Percentiles rank a stretch among this genome's conserved stretches.
Evolutionary conservation across 2,797 vertebrate species (phyloP).

Genomic region (Pseudotriccus pelzelni): DNA sequence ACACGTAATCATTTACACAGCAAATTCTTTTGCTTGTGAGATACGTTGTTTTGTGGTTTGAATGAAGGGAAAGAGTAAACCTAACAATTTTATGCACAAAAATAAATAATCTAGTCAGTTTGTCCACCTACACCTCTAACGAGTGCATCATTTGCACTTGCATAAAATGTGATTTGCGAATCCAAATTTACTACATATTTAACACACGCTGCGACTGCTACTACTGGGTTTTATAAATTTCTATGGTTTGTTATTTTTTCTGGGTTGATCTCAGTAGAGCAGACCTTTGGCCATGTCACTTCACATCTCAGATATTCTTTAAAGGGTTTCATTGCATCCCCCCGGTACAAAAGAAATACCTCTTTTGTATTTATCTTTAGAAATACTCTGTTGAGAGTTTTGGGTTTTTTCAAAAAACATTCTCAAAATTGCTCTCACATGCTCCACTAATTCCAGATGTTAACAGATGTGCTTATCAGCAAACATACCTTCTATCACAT

Average conservation of each 20-base stretch:
- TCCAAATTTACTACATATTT: background rate
- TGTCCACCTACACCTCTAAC: background rate
- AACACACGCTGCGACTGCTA: background rate
- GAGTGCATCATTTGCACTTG: background rate
- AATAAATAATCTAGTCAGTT: background rate
- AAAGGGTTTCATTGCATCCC: background rate
- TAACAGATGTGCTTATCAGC: background rate
- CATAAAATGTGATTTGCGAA: background rate
- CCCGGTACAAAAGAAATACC: rapidly evolving
- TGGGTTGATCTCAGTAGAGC: background rate
- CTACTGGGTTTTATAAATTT: background rate
- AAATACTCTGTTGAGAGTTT: background rate
- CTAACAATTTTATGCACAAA: background rate
- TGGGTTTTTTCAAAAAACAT: background rate
- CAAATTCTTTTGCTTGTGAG: background rate
- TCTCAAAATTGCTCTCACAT: background rate
- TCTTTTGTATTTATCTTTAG: background rate
- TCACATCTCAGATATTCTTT: background rate
- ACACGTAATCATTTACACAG: background rate
- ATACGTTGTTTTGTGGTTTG: background rate
- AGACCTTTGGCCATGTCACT: background rate
- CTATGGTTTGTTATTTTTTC: background rate
- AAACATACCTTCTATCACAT: background rate
- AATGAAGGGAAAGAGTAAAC: background rate
- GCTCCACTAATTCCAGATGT: background rate